These are phyloP conservation scores for Magallana ariakensis DNA, from an alignment of 1,140 invertebrate species.

Conservation along the genomic window DNA sequence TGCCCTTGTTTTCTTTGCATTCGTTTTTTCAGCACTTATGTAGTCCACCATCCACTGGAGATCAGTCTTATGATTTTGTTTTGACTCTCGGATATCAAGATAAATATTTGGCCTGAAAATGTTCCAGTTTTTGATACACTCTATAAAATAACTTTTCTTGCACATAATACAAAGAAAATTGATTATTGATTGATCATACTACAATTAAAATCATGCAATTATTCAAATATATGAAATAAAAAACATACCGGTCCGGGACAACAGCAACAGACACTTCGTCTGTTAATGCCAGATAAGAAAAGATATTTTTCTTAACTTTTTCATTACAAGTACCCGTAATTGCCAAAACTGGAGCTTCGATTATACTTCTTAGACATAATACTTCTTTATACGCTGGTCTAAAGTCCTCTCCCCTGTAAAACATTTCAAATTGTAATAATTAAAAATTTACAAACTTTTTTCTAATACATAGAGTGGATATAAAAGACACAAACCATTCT, in stretches of 20 bases:
- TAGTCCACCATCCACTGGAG: too few species aligned
- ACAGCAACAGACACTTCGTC: constrained; percentile 4
- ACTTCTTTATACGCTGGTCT: neutral
- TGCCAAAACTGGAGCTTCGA: constrained; percentile 1
- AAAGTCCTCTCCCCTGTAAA: constrained; percentile 5
- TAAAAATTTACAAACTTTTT: neutral
- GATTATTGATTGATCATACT: too few species aligned
- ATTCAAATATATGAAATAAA: too few species aligned
- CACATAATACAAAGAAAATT: too few species aligned
- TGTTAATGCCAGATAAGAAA: neutral
- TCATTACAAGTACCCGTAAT: neutral
- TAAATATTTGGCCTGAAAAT: too few species aligned
- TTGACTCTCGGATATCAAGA: too few species aligned
- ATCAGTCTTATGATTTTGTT: too few species aligned
- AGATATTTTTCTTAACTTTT: neutral
- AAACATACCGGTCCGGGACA: neutral
- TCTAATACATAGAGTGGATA: neutral
- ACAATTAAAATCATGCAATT: too few species aligned
- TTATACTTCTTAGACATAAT: neutral
- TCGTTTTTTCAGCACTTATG: too few species aligned
- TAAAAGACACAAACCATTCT: neutral
- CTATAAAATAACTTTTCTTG: too few species aligned
- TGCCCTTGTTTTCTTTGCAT: too few species aligned
- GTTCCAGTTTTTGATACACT: too few species aligned
- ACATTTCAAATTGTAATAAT: neutral